phyloP scores from a whole-genome alignment of 2,888 invertebrate species.

The Epistrophella euchroma region DNA sequence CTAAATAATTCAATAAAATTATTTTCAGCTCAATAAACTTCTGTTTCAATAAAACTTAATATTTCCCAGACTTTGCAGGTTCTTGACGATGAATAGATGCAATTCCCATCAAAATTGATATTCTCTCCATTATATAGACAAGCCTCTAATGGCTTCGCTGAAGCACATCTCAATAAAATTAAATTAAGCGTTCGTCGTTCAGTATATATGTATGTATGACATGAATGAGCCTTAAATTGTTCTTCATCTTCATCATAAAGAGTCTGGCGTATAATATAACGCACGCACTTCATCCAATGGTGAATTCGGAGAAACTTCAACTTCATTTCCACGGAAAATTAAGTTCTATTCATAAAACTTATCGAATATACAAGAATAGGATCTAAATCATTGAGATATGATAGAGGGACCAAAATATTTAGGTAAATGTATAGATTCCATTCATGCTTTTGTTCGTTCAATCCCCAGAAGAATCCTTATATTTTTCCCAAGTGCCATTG shows the following conservation, averaged over 20 bases:
- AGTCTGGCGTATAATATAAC: not conserved
- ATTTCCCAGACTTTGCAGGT: slow-evolving; percentile 4
- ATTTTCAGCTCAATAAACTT: slow-evolving; percentile 66
- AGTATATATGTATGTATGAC: not conserved
- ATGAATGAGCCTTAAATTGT: slow-evolving; percentile 64
- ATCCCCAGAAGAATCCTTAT: slow-evolving; percentile 27
- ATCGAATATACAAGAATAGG: slow-evolving; percentile 47
- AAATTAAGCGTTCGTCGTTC: slow-evolving; percentile 61
- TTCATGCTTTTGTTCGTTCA: slow-evolving; percentile 32
- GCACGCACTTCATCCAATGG: not conserved
- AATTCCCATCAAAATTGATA: slow-evolving; percentile 1
- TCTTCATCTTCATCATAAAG: slow-evolving; percentile 23
- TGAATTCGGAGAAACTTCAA: not conserved
- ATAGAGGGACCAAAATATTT: slow-evolving; percentile 23
- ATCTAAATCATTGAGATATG: slow-evolving; percentile 41
- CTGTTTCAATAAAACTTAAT: slow-evolving; percentile 32
- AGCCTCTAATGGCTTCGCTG: slow-evolving; percentile 16
- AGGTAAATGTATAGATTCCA: slow-evolving; percentile 14
- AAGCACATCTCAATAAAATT: slow-evolving; percentile 64
- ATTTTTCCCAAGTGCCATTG: not conserved
- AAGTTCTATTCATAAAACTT: slow-evolving; percentile 72
- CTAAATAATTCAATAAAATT: slow-evolving; percentile 64
- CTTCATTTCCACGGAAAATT: slow-evolving; percentile 58
- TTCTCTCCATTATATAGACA: not conserved
- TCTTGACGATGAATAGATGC: slow-evolving; percentile 26